phyloP scores from a whole-genome alignment of 2,888 invertebrate genomes.

The Tanaodytes sp. region DNA sequence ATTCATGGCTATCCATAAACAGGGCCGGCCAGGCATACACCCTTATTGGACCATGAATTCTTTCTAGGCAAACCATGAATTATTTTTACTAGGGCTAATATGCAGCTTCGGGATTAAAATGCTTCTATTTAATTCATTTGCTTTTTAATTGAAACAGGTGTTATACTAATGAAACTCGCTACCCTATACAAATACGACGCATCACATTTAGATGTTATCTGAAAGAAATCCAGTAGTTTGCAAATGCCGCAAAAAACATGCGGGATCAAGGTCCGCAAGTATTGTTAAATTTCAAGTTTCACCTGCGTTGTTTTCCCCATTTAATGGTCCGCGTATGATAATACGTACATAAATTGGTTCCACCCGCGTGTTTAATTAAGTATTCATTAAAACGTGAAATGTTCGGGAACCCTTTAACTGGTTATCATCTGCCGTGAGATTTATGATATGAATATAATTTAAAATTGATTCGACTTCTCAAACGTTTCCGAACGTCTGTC shows the following conservation, averaged over 20 bases:
- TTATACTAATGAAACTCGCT: too few species aligned
- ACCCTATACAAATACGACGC: neutral
- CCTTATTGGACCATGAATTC: too few species aligned
- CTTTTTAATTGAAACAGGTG: neutral
- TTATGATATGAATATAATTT: slow-evolving; percentile 43
- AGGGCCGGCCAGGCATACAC: too few species aligned
- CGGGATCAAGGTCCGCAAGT: slow-evolving; percentile 30
- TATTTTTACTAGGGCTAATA: too few species aligned
- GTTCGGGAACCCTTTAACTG: slow-evolving; percentile 36
- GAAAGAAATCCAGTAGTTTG: slow-evolving; percentile 15
- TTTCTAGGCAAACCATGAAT: too few species aligned
- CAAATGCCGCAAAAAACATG: slow-evolving; percentile 24
- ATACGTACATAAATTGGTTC: slow-evolving; percentile 48
- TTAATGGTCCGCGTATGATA: slow-evolving; percentile 46
- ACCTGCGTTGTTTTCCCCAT: slow-evolving; percentile 42
- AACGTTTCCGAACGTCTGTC: slow-evolving; percentile 21
- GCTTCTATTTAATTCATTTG: too few species aligned
- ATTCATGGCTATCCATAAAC: too few species aligned
- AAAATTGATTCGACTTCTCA: slow-evolving; percentile 37
- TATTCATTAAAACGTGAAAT: slow-evolving; percentile 51
- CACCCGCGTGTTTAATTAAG: slow-evolving; percentile 47
- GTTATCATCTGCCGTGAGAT: slow-evolving; percentile 35
- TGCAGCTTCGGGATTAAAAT: too few species aligned
- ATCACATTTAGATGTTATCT: neutral
- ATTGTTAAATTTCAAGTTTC: slow-evolving; percentile 41